Evolutionary conservation across 1,140 invertebrate genomes (phyloP), one percentile per base, ranked within the genome.

Genomic region (Eupeodes corollae): DNA sequence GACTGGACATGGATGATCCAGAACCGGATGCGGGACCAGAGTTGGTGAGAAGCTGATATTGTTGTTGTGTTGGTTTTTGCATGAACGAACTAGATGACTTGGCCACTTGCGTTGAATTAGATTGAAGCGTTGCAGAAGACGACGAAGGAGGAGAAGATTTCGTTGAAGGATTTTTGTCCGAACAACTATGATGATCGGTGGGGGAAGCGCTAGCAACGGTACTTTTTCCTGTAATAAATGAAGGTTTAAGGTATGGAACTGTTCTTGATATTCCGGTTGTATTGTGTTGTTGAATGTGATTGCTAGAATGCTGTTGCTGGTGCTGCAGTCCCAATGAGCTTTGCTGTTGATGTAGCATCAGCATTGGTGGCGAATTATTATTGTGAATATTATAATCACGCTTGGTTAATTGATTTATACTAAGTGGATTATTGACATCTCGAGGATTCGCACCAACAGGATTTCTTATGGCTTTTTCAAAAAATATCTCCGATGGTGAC

Each of bases 381-480:
- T 53, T 44, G 40, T 49, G 55, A 21, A 54, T 42, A 15, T 56
- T 47, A 8, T 60, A 59, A 21, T 55, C 47, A 13, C 60, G 51
- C 37, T 68, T 86, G 34, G 86, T 90, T 49, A 91, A 70, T 70
- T 88, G 86, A 58, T 89, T 89, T 31, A 92, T 87, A 68, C 86
- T 89, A 19, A 91, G 73, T 18, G 88, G 88, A 74, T 91, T 91
- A 71, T 92, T 91, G 47, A 86, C 84, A 73, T 91, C 88, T 55
- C 88, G 80, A 11, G 88, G 88, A 70, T 91, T 91, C 10, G 88
- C 88, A 45, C 88, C 88, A 33, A 91, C 87, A 15, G 88, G 88
- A 65, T 86, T 80, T 35, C 85, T 75, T 43, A 74, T 72, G 8
- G 43, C 34, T 33, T 34, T 32, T 33, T 45, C 43, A 16, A 45